Percentiles rank a stretch among this genome's conserved stretches.
Conservation (phyloP, 2,888 invertebrate species). For the Druceiella hillmani region DNA sequence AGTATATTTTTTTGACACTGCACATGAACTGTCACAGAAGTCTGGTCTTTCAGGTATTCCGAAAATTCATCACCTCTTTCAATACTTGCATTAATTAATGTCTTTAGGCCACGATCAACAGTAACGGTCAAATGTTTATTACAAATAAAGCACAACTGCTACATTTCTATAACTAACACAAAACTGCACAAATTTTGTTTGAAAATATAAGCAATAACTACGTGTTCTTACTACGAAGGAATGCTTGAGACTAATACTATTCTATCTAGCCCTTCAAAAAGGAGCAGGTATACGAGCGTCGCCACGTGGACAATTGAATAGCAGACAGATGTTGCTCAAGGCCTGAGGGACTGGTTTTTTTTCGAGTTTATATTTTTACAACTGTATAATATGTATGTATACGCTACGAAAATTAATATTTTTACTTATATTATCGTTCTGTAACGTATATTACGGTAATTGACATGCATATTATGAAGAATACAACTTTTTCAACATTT, state of each 20-base stretch:
- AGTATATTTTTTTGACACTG: constrained; percentile 26
- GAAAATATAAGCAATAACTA: constrained; percentile 9
- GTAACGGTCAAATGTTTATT: constrained; percentile 26
- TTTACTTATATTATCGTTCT: constrained; percentile 3
- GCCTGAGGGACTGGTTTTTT: constrained; percentile 9
- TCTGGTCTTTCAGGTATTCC: constrained; percentile 25
- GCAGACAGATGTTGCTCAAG: constrained; percentile 10
- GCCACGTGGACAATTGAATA: constrained; percentile 9
- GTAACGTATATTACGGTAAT: constrained; percentile 5
- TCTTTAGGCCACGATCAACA: no score
- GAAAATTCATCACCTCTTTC: constrained; percentile 26
- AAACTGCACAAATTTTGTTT: constrained; percentile 3
- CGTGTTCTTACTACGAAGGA: constrained; percentile 11
- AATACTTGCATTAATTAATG: constrained; percentile 25
- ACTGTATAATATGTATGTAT: constrained; percentile 2
- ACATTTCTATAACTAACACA: constrained; percentile 17
- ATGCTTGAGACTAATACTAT: constrained; percentile 10
- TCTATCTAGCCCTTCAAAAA: constrained; percentile 8
- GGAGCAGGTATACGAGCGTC: constrained; percentile 10
- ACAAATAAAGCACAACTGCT: constrained; percentile 27
- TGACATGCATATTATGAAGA: constrained; percentile 2
- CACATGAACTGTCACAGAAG: constrained; percentile 26
- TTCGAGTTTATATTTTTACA: constrained; percentile 6
- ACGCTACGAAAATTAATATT: no score
- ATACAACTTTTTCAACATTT: no score